A percentile compares a stretch with the other conserved stretches of the same genome.
Conservation (phyloP, 2,797 vertebrate genomes). For the Lateolabrax maculatus region DNA sequence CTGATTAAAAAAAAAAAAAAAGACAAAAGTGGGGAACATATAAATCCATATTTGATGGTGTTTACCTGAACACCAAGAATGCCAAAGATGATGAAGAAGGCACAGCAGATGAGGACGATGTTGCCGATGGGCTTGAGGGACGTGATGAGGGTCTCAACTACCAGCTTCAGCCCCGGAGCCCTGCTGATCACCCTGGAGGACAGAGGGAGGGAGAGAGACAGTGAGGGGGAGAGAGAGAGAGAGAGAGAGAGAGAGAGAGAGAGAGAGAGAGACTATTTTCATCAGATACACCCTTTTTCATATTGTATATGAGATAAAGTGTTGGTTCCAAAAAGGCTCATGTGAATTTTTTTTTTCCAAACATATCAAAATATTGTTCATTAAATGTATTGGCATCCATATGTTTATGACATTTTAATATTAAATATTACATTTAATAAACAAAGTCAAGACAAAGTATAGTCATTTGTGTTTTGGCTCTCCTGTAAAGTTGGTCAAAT, state of each 20-base stretch:
- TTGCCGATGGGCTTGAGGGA: slow-evolving; percentile 98
- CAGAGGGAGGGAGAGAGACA: background rate
- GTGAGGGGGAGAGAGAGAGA: background rate
- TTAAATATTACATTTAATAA: too few species aligned
- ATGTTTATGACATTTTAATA: too few species aligned
- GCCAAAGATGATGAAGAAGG: slow-evolving; percentile 98
- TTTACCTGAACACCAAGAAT: slow-evolving; percentile 96
- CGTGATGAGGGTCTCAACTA: slow-evolving; percentile 97
- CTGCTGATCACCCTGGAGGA: slow-evolving; percentile 94
- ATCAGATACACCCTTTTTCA: too few species aligned
- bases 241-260: background rate
- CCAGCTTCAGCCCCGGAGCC: slow-evolving; percentile 96
- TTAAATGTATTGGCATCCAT: too few species aligned
- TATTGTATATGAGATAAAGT: too few species aligned
- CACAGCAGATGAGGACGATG: slow-evolving; percentile 97
- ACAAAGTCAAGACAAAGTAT: too few species aligned
- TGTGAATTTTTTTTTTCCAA: too few species aligned
- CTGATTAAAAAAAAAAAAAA: background rate
- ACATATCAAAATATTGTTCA: too few species aligned
- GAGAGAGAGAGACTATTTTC: too few species aligned
- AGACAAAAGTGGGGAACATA: background rate
- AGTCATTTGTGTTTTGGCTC: too few species aligned
- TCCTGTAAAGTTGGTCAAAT: too few species aligned
- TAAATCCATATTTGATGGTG: slow-evolving; percentile 28
- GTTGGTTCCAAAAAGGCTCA: too few species aligned